Conservation (phyloP, 2,888 invertebrate genomes). For the Machimus atricapillus region DNA sequence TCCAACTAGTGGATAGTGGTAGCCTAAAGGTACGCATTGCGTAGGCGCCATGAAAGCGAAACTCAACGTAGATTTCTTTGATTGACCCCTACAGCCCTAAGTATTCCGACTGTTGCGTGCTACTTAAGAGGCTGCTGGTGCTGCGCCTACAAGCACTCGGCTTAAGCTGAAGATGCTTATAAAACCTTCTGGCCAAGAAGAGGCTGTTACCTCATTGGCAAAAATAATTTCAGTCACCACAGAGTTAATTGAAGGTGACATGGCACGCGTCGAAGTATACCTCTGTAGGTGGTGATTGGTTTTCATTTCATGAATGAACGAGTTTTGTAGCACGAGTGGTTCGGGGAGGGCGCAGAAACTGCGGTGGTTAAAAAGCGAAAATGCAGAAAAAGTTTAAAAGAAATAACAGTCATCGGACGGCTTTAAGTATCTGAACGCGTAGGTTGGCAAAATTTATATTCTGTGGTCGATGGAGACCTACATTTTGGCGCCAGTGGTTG, state of each 20-base stretch:
- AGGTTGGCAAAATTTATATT: constrained; percentile 8
- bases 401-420: background rate
- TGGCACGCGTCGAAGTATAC: constrained; percentile 36
- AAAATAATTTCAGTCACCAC: constrained; percentile 40
- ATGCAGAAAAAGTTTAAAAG: background rate
- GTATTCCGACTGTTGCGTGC: background rate
- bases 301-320: constrained; percentile 36
- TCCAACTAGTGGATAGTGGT: background rate
- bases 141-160: background rate
- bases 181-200: constrained; percentile 11
- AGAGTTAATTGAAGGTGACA: constrained; percentile 39
- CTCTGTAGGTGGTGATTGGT: constrained; percentile 35
- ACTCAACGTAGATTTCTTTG: background rate
- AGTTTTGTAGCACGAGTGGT: background rate
- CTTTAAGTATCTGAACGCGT: background rate
- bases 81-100: background rate
- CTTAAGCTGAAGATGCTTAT: background rate
- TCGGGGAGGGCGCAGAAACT: background rate
- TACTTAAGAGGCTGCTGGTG: background rate
- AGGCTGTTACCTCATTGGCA: constrained; percentile 35
- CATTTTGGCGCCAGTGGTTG: constrained; percentile 11
- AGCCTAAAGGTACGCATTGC: background rate
- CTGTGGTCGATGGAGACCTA: background rate
- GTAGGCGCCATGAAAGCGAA: constrained; percentile 16
- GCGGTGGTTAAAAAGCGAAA: background rate